Conservation (phyloP, 1,140 invertebrate genomes). For the Bombus balteatus region DNA sequence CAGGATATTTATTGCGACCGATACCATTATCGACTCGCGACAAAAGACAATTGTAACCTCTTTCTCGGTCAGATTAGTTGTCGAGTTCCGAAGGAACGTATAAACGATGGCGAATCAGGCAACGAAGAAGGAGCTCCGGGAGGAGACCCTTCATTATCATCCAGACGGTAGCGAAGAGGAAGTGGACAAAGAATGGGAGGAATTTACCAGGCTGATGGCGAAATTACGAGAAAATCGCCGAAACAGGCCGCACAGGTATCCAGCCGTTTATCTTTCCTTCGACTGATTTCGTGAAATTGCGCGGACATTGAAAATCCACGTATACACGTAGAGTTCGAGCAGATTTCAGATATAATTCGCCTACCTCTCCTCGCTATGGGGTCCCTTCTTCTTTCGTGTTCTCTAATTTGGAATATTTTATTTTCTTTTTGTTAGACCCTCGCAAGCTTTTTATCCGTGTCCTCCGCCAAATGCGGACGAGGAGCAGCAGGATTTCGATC, state of each 20-base stretch:
- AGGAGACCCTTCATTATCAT: constrained; percentile 79
- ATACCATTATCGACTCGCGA: not conserved
- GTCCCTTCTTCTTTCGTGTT: not conserved
- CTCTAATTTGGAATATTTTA: constrained; percentile 37
- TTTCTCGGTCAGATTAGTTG: not conserved
- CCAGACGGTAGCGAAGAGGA: constrained; percentile 81
- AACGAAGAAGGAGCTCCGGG: constrained; percentile 80
- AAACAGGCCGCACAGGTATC: constrained; percentile 77
- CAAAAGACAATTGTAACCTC: not conserved
- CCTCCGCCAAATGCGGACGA: constrained; percentile 83
- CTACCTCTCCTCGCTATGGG: too few species aligned
- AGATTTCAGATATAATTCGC: not conserved
- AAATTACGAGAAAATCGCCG: constrained; percentile 83
- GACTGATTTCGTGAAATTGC: not conserved
- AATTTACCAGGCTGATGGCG: constrained; percentile 84
- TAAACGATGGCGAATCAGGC: constrained; percentile 73
- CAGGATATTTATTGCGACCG: constrained; percentile 1
- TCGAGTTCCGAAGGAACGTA: not conserved
- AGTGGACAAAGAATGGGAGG: constrained; percentile 84
- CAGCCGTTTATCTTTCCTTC: not conserved
- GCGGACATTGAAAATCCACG: not conserved
- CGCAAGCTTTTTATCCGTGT: constrained; percentile 87
- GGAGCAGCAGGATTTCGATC: constrained; percentile 83
- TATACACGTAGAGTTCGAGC: not conserved
- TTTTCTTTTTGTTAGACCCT: constrained; percentile 74